Base-by-base conservation (phyloP, 1,140 invertebrate species). In the Leptonema lineaticorne region DNA sequence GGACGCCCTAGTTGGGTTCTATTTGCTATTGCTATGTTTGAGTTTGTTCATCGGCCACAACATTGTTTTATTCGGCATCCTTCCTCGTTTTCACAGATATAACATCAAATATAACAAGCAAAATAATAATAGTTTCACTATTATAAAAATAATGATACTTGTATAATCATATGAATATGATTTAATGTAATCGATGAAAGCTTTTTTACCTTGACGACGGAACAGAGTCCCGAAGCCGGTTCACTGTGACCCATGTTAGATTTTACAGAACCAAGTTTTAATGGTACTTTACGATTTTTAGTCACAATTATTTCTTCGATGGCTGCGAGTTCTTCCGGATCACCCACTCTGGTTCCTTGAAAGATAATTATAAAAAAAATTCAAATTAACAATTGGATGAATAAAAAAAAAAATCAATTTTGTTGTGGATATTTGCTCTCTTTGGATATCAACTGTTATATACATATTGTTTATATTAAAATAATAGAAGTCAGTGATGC, bases 191-290 rank as follows among this genome's bases (percentile, higher is more conserved):
- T 6, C 30, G 9, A 11, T 11, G 37, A 2, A 4, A 41, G 37
- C 16, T 41, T 2, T 4, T 41, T 41, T 73, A 94, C 90, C 82
- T 97, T 97, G 2, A 90, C 87, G 33, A 97, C 74, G 0, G 92
- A 91, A 77, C 91, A 93, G 0, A 93, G 79, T 67, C 95, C 95
- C 30, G 94, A 95, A 1, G 91, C 90, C 6, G 94, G 90, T 79
- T 98, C 96, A 0, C 92, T 86, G 77, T 98, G 96, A 0, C 96
- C 96, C 75, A 97, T 85, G 78, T 97, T 97, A 0, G 94, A 95
- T 77, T 98, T 98, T 0, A 96, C 85, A 0, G 95, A 94, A 4
- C 96, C 96, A 71, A 98, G 90, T 27, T 86, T 78, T 0, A 98
- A 81, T 0, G 95, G 92, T 1, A 79, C 82, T 0, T 74, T 82